Conservation (phyloP, 2,888 invertebrate genomes). For the Megalurothrips usitatus region DNA sequence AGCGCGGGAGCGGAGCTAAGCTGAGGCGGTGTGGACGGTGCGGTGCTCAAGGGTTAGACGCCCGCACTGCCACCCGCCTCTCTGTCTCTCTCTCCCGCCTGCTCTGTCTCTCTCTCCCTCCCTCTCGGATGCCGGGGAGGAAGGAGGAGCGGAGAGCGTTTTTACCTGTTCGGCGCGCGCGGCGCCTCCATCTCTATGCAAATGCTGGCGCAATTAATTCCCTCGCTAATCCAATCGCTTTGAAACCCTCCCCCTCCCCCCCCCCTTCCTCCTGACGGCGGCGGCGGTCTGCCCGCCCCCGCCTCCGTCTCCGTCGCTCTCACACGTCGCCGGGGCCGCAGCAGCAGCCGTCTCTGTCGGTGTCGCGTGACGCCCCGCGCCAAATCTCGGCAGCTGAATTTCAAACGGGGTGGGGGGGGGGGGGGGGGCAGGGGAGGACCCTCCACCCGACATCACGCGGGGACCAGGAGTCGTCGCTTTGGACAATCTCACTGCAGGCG, state of each 20-base stretch:
- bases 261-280: not conserved
- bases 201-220: conserved; percentile 15
- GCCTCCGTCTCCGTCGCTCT: not conserved
- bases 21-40: too few species aligned
- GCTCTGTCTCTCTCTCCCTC: not conserved
- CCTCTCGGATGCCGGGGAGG: not conserved
- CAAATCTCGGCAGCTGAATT: too few species aligned
- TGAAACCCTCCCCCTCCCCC: conserved; percentile 3
- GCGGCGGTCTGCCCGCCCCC: too few species aligned
- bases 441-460: too few species aligned
- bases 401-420: too few species aligned
- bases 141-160: not conserved
- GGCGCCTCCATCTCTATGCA: conserved; percentile 23
- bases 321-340: not conserved
- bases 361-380: too few species aligned
- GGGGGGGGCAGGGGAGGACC: too few species aligned
- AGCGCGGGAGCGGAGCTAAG: too few species aligned
- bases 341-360: not conserved
- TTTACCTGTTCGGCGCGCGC: conserved; percentile 19
- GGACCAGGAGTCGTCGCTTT: too few species aligned
- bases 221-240: conserved; percentile 19
- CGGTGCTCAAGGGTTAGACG: too few species aligned
- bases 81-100: not conserved
- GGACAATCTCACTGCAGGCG: too few species aligned
- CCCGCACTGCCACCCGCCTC: too few species aligned